These are phyloP conservation scores for Drosophila fulvimacula DNA, from an alignment of 2,888 invertebrate genomes.

Conservation along the genomic window DNA sequence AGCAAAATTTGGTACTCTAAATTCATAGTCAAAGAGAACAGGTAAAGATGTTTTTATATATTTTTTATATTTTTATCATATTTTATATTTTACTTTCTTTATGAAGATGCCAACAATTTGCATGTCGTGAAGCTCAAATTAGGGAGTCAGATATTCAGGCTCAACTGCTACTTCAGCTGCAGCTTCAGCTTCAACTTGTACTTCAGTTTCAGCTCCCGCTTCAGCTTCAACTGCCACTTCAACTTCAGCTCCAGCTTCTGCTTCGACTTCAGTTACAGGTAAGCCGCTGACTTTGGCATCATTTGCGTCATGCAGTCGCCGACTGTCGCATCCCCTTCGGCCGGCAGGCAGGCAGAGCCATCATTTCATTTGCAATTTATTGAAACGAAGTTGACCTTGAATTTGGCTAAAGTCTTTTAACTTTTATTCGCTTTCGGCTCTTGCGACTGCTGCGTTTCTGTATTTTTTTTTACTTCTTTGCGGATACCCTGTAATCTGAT, in stretches of 20 bases:
- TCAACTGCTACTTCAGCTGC: slow-evolving; percentile 32
- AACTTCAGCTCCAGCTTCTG: slow-evolving; percentile 57
- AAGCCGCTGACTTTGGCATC: slow-evolving; percentile 58
- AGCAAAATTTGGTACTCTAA: too few relatives aligned
- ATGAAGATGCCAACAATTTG: slow-evolving; percentile 58
- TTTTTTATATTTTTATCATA: too few relatives aligned
- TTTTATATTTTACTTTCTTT: slow-evolving; percentile 56
- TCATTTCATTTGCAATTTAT: slow-evolving; percentile 76
- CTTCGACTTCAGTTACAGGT: slow-evolving; percentile 56
- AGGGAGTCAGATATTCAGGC: slow-evolving; percentile 12
- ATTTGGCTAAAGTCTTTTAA: slow-evolving; percentile 80
- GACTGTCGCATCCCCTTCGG: slow-evolving; percentile 33
- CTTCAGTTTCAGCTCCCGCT: slow-evolving; percentile 15
- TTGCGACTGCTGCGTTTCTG: slow-evolving; percentile 44
- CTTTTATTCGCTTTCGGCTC: slow-evolving; percentile 69
- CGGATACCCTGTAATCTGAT: slow-evolving; percentile 1
- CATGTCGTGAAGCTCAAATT: slow-evolving; percentile 30
- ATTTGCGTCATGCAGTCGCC: slow-evolving; percentile 70
- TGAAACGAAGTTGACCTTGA: slow-evolving; percentile 80
- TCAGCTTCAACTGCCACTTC: slow-evolving; percentile 19
- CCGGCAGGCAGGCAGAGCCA: slow-evolving; percentile 22
- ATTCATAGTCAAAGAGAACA: too few relatives aligned
- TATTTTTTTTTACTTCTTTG: slow-evolving; percentile 5
- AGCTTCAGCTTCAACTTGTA: slow-evolving; percentile 20
- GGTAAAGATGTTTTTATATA: background rate